These are phyloP conservation scores for Pachliopta kotzebuea DNA, from an alignment of 2,888 invertebrate species.

Conservation along the genomic window DNA sequence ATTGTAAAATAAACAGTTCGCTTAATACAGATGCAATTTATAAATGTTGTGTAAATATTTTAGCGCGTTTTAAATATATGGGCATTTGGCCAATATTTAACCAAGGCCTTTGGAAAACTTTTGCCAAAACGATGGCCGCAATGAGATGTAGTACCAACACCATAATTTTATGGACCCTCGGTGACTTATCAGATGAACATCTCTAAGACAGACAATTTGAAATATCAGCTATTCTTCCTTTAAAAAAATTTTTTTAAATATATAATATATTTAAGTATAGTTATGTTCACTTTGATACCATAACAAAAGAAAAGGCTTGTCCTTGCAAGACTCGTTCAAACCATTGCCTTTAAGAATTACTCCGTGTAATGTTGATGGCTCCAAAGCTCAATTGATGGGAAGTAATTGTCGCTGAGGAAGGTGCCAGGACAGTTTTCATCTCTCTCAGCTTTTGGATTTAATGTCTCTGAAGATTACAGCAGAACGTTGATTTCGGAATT, in stretches of 20 bases:
- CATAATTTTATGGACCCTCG: no score
- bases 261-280: not conserved
- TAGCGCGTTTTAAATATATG: not conserved
- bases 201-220: not conserved
- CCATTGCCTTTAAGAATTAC: constrained; percentile 2
- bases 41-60: not conserved
- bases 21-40: not conserved
- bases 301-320: not conserved
- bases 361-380: constrained; percentile 10
- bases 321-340: not conserved
- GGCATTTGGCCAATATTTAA: no score
- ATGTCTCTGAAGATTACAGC: constrained; percentile 1
- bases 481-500: not conserved
- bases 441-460: constrained; percentile 1
- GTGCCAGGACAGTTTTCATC: not conserved
- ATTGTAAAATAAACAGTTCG: no score
- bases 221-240: not conserved
- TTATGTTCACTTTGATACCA: not conserved
- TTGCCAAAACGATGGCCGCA: no score
- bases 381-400: constrained; percentile 13
- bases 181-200: no score
- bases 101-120: no score
- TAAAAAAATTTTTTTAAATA: not conserved
- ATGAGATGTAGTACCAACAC: no score
- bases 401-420: constrained; percentile 9